A percentile compares a stretch with the other conserved stretches of the same genome.
phyloP scores from a whole-genome alignment of 2,888 invertebrate genomes.

The Cistogaster globosa region DNA sequence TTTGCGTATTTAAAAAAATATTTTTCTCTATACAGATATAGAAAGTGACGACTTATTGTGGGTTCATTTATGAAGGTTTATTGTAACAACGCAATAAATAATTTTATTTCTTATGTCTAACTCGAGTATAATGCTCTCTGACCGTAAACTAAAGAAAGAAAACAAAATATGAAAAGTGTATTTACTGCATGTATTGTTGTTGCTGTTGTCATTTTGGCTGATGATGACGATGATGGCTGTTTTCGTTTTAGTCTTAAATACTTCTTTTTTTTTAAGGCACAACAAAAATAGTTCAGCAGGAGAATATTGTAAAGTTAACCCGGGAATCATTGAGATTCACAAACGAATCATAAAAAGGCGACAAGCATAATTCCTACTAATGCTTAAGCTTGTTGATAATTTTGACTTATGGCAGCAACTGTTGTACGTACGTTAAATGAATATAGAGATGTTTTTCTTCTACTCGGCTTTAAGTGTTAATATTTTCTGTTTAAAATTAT shows the following conservation, averaged over 20 bases:
- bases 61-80: slow-evolving; percentile 58
- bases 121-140: slow-evolving; percentile 31
- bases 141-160: slow-evolving; percentile 45
- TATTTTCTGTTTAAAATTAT: slow-evolving; percentile 29
- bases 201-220: slow-evolving; percentile 61
- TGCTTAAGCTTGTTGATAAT: slow-evolving; percentile 80
- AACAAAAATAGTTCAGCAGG: slow-evolving; percentile 33
- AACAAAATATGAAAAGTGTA: slow-evolving; percentile 33
- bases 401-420: slow-evolving; percentile 80
- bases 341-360: slow-evolving; percentile 70
- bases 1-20: slow-evolving; percentile 65
- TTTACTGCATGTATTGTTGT: slow-evolving; percentile 4
- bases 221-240: slow-evolving; percentile 38
- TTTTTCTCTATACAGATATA: slow-evolving; percentile 1
- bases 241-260: slow-evolving; percentile 13
- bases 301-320: slow-evolving; percentile 34
- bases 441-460: slow-evolving; percentile 29
- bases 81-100: slow-evolving; percentile 41
- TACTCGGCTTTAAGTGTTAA: no score
- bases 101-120: slow-evolving; percentile 22
- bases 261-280: slow-evolving; percentile 30
- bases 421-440: slow-evolving; percentile 62
- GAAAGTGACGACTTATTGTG: slow-evolving; percentile 60
- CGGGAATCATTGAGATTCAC: slow-evolving; percentile 61
- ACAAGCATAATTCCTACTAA: slow-evolving; percentile 73